Evolutionary conservation across 2,888 invertebrate genomes (phyloP).

Genomic region (Minunthozetes semirufus): DNA sequence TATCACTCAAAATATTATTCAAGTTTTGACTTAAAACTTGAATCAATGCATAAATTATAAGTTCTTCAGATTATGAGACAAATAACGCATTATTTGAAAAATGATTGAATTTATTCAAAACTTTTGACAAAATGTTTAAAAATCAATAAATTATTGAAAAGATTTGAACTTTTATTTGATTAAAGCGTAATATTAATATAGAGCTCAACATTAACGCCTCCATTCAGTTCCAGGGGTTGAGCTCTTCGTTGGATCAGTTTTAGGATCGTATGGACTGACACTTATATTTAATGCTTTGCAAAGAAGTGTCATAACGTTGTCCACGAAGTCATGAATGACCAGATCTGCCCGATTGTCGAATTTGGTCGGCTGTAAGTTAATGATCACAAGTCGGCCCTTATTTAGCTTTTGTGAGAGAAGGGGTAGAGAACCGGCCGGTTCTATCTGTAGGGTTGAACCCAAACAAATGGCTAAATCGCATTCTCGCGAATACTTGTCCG

Average conservation of each 20-base stretch:
- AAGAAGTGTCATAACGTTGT: slow-evolving; percentile 67
- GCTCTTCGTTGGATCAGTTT: slow-evolving; percentile 58
- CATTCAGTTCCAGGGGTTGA: not conserved
- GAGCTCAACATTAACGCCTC: not conserved
- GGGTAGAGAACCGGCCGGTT: slow-evolving; percentile 92
- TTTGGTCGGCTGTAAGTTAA: slow-evolving; percentile 96
- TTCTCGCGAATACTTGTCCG: slow-evolving; percentile 79
- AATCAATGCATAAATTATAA: no score
- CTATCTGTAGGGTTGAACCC: slow-evolving; percentile 95
- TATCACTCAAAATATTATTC: no score
- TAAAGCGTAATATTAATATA: not conserved
- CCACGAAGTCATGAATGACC: slow-evolving; percentile 79
- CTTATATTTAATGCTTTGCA: slow-evolving; percentile 66
- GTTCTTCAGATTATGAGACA: no score
- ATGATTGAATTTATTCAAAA: no score
- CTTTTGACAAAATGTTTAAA: no score
- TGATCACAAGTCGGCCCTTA: slow-evolving; percentile 80
- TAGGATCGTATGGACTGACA: slow-evolving; percentile 63
- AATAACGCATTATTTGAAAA: no score
- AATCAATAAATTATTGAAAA: not conserved
- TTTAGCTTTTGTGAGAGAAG: slow-evolving; percentile 60
- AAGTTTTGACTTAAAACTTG: no score
- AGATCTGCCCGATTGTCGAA: slow-evolving; percentile 90
- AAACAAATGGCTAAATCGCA: slow-evolving; percentile 88
- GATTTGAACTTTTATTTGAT: not conserved